These are phyloP conservation scores for Akabosia matsudoensis DNA, from an alignment of 1,140 invertebrate genomes.

Conservation along the genomic window DNA sequence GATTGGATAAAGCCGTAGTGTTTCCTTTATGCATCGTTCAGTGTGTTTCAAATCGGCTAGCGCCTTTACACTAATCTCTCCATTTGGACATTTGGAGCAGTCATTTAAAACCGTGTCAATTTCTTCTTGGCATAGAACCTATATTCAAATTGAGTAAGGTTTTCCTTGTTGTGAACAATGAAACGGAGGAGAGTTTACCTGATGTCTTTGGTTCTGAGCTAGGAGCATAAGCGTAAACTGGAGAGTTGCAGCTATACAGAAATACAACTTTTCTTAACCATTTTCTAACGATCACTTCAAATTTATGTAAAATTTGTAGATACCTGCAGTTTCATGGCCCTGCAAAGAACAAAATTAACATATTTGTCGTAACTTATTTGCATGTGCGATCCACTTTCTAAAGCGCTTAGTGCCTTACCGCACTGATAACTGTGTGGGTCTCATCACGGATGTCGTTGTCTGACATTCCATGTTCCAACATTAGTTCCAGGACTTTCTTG, in stretches of 20 bases:
- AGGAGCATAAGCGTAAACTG: neutral
- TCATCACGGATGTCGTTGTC: neutral
- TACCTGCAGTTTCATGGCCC: neutral
- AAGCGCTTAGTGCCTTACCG: neutral
- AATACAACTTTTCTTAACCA: neutral
- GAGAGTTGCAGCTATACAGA: neutral
- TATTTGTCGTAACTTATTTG: neutral
- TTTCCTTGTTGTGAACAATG: too few species aligned
- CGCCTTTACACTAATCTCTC: constrained; percentile 54
- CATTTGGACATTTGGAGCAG: neutral
- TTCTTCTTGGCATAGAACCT: neutral
- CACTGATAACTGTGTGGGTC: neutral
- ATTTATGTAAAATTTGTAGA: neutral
- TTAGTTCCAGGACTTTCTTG: neutral
- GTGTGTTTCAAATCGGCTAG: constrained; percentile 59
- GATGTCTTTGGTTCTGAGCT: neutral
- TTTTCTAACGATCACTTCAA: neutral
- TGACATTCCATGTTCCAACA: neutral
- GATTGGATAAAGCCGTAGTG: constrained; percentile 60
- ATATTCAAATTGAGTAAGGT: too few species aligned
- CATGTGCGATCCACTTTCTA: neutral
- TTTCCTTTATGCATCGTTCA: constrained; percentile 64
- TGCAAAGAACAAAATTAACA: neutral
- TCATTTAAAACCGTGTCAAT: neutral
- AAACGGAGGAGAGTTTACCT: too few species aligned